These are phyloP conservation scores for Drosophila leonis DNA, from an alignment of 2,888 invertebrate species.

Conservation along the genomic window DNA sequence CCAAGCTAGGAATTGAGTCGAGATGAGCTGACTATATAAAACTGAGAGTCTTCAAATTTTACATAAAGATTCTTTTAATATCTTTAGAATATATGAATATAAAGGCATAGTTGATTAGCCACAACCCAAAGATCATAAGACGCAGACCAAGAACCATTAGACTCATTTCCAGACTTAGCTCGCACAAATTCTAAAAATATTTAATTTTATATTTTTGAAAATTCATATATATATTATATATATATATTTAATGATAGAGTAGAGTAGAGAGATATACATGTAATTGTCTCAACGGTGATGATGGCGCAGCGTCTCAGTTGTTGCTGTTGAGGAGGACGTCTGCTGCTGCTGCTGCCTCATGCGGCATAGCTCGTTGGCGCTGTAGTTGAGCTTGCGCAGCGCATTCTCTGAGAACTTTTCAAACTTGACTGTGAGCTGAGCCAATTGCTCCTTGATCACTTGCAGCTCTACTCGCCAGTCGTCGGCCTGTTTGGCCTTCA, in stretches of 20 bases:
- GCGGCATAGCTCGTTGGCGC: slow-evolving; percentile 81
- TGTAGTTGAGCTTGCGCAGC: slow-evolving; percentile 77
- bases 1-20: no score
- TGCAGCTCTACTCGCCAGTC: slow-evolving; percentile 78
- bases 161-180: no score
- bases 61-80: no score
- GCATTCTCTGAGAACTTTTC: slow-evolving; percentile 80
- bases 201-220: neutral
- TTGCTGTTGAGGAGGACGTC: slow-evolving; percentile 27
- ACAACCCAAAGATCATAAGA: no score
- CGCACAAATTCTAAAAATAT: neutral
- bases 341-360: slow-evolving; percentile 68
- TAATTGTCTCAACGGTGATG: slow-evolving; percentile 50
- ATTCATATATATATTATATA: neutral
- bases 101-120: no score
- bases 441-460: slow-evolving; percentile 73
- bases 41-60: no score
- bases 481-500: slow-evolving; percentile 70
- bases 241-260: neutral
- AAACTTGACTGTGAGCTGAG: slow-evolving; percentile 75
- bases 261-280: no score
- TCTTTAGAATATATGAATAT: no score
- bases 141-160: no score
- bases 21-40: no score
- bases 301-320: slow-evolving; percentile 49